Evolutionary conservation across 2,113 vertebrate genomes (phyloP), one percentile per base, ranked within the genome.

Genomic region (Bubo bubo): DNA sequence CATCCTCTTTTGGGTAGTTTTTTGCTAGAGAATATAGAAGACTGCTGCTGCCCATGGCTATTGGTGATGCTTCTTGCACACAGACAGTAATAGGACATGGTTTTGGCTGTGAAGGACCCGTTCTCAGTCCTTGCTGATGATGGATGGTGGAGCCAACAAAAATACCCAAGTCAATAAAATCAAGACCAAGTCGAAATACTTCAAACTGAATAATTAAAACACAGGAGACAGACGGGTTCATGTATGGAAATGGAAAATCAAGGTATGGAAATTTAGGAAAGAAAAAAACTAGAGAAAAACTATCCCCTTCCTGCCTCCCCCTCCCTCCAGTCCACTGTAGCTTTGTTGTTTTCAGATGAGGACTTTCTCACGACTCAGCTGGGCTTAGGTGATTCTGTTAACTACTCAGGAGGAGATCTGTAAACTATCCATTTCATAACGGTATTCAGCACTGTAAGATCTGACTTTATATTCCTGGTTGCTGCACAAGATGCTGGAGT

Each of bases 131-230:
- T 47, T 81, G 63, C 66, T 81, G 27, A 27, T 47, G 83, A 39
- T 9, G 12, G 60, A 30, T 71, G 34, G 30, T 43, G 39, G 49
- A 86, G 95, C 91, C 96, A 97, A 91, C 20, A 89, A 95, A 96
- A 95, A 95, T 52, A 95, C 35, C 21, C 39, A 58, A 81, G 72
- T 63, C 91, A 92, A 19, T 95, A 94, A 91, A 97, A 79, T 64
- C 82, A 90, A 56, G 58, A 90, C 71, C 56, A 52, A 92, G 85
- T 34, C 0, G 0, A 93, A 94, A 81, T 88, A 47, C 35, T 88
- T 93, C 58, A 63, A 91, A 86, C n/a, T 60, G 43, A 39, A 35
- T 75, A 95, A 92, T 84, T 49, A 87, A 95, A 94, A 64, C 80
- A 75, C 43, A 63, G 88, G 80, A 92, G 73, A 94, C 79, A 55